Evolutionary conservation across 53 echinoderm and acorn worm genomes (phyloP), one percentile per base, ranked within the genome.

Genomic region (Actinopyga echinites): DNA sequence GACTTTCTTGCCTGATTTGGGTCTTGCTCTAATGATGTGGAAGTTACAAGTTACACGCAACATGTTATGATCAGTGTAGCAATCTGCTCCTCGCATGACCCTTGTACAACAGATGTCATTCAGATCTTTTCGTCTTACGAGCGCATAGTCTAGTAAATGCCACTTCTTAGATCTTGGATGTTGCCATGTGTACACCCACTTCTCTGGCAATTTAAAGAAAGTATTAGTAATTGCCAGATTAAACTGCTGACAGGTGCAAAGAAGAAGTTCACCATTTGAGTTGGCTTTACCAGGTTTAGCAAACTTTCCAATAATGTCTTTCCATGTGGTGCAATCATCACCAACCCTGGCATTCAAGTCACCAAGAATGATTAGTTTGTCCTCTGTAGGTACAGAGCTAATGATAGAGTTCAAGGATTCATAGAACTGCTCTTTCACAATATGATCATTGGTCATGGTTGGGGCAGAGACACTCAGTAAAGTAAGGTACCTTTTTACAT

Each of bases 301-400:
- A 53, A 85, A 85, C 34, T 85, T 85, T 21, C 71, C 71, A 3
- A 71, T 11, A 6, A 36, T 19, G 4, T 7, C 4, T n/a, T 84
- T 73, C 17, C 65, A 32, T 17, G 60, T 35, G 10, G 37, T 1
- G 5, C 19, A 35, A 20, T 85, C 86, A 33, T 31, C 83, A 22
- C 90, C 89, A 59, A 85, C 71, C 38, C 74, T 86, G 23, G 90
- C 90, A 82, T 86, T 90, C 37, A 90, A 86, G 52, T 90, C 90
- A 42, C 90, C 85, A 5, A 86, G 90, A 22, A 89, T 31, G 13
- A 89, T n/a, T 12, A 87, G 11, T 58, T 80, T 89, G 40, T 89
- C 86, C 6, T 24, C 54, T 19, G 69, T 69, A 8, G 67, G 56
- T 30, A 81, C 57, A 52, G 59, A 30, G 52, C 24, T n/a, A 6